Percentiles rank a stretch among this genome's conserved stretches.
phyloP scores from a whole-genome alignment of 2,113 vertebrate genomes.

The Aix galericulata region DNA sequence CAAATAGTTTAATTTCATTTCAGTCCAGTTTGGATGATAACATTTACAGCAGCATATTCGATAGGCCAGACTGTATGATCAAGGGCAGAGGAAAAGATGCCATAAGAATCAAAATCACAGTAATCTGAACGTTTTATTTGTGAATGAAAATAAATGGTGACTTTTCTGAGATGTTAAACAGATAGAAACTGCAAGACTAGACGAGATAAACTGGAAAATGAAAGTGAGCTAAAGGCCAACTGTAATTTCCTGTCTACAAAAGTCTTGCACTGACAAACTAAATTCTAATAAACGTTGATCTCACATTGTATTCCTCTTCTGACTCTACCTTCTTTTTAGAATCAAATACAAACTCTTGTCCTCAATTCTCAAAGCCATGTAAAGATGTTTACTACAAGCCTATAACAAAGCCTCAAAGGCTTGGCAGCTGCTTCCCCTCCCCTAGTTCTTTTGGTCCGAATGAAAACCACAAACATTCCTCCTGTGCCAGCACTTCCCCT shows the following conservation, averaged over 20 bases:
- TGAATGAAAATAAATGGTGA: not conserved
- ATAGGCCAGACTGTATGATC: fast-evolving
- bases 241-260: not conserved
- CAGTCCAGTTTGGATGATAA: fast-evolving
- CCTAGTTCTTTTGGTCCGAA: fast-evolving
- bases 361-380: fast-evolving
- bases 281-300: fast-evolving
- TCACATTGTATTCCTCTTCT: not conserved
- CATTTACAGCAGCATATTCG: fast-evolving
- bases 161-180: not conserved
- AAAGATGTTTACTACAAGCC: fast-evolving
- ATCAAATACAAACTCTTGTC: fast-evolving
- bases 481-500: fast-evolving
- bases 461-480: fast-evolving
- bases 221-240: not conserved
- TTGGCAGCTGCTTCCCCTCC: fast-evolving
- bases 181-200: fast-evolving
- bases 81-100: not conserved
- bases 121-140: not conserved
- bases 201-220: not conserved
- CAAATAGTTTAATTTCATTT: not conserved
- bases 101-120: not conserved
- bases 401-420: not conserved
- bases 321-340: not conserved
- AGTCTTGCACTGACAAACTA: not conserved